Evolutionary conservation across 2,888 invertebrate species (phyloP), one percentile per base, ranked within the genome.

Genomic region (Aquatica leii): DNA sequence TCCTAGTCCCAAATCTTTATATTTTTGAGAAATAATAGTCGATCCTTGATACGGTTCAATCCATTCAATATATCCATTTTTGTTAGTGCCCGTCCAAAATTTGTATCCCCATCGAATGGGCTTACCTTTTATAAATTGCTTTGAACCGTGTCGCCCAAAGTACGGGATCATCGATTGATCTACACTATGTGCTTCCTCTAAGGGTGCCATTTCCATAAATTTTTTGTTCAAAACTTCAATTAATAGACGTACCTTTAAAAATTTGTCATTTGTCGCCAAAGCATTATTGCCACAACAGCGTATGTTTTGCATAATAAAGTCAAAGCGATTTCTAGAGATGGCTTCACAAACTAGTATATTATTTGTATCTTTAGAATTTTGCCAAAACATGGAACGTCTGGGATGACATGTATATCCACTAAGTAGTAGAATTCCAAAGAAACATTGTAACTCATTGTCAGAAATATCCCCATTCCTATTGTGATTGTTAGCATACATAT

Each of bases 121-220:
- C 46, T 73, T 74, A 1, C 71, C 72, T 8, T 62, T 66, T 55
- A 75, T 76, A 64, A 71, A 70, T 59, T 74, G 72, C 37, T 75
- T 74, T 55, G 71, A 70, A 49, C 72, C 72, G 70, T 75, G 73
- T 43, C 75, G 65, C 15, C 75, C 77, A 70, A 71, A 79, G 57
- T 80, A 79, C 20, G 77, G 75, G 12, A 76, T 70, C 78, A 79
- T 78, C 9, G 73, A 67, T 66, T 79, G 77, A 68, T 78, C 78
- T 62, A 77, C 62, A 64, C 73, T 71, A 59, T 73, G 72, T 53
- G 24, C 18, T 66, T 75, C 70, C 66, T 74, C 74, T 54, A 70
- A 40, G 51, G 69, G 69, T 55, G 71, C 67, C 1, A 69, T 68
- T 62, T 58, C 70, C 12, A 69, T 5, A 67, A 70, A 74, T 51